A percentile compares a stretch with the other conserved stretches of the same genome.
Conservation (phyloP, 2,797 vertebrate species). For the Podargus strigoides region DNA sequence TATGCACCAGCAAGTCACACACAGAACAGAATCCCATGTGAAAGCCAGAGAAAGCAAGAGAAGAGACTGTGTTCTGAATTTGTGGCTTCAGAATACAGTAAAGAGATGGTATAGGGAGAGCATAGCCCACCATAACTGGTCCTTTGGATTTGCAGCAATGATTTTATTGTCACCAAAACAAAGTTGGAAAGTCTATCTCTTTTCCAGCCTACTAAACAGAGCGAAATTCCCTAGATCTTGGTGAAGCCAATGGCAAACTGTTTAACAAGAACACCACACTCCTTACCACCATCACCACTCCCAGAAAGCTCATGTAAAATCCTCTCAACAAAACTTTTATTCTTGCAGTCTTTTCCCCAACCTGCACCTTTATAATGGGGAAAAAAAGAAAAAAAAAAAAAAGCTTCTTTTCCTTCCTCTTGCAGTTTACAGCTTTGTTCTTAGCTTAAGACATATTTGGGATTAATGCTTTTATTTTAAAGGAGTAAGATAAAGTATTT, state of each 20-base stretch:
- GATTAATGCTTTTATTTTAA: slow-evolving; percentile 66
- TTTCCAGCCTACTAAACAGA: background rate
- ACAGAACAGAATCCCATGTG: background rate
- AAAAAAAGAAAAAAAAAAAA: background rate
- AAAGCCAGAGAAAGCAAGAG: background rate
- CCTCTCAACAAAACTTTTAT: background rate
- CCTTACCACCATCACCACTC: background rate
- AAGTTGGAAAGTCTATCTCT: background rate
- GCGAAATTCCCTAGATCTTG: background rate
- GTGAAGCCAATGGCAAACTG: background rate
- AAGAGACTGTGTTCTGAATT: background rate
- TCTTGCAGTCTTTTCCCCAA: background rate
- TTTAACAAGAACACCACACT: background rate
- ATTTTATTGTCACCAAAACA: background rate
- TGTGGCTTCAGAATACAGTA: background rate
- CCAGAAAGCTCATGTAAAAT: background rate
- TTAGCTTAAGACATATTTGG: slow-evolving; percentile 16
- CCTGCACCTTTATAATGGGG: background rate
- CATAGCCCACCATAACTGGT: background rate
- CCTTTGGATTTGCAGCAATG: background rate
- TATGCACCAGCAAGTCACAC: background rate
- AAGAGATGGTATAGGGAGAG: background rate
- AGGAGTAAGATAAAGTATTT: slow-evolving; percentile 58
- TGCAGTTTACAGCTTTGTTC: slow-evolving; percentile 14
- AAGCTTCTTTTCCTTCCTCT: background rate